Evolutionary conservation across 1,140 invertebrate genomes (phyloP).

Genomic region (Drosophila oshimai): DNA sequence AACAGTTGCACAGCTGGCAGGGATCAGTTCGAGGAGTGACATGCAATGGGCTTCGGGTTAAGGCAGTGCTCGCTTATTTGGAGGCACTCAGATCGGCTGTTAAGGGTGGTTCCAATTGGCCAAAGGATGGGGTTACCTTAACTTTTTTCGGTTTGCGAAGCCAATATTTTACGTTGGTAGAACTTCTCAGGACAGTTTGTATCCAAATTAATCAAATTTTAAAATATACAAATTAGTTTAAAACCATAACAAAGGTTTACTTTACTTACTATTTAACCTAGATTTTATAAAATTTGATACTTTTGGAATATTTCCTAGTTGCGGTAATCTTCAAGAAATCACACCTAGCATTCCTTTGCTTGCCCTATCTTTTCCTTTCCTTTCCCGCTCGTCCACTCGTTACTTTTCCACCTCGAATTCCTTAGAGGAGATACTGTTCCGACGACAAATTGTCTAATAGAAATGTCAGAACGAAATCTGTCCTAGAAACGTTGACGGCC

Average conservation of each 20-base stretch:
- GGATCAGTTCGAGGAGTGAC: constrained; percentile 13
- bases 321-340: neutral
- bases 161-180: too few relatives aligned
- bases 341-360: constrained; percentile 1
- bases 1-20: constrained; percentile 67
- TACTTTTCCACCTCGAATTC: constrained; percentile 33
- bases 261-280: too few relatives aligned
- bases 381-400: neutral
- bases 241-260: too few relatives aligned
- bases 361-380: neutral
- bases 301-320: too few relatives aligned
- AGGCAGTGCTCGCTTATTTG: constrained; percentile 1
- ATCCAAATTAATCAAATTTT: too few relatives aligned
- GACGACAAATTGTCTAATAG: constrained; percentile 42
- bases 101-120: neutral
- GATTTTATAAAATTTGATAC: too few relatives aligned
- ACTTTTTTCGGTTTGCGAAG: neutral
- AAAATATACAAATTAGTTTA: too few relatives aligned
- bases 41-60: constrained; percentile 13
- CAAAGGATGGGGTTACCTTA: neutral
- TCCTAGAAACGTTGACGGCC: constrained; percentile 38
- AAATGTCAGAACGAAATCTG: constrained; percentile 50
- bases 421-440: neutral
- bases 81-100: neutral
- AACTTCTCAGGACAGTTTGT: too few relatives aligned